Base-by-base conservation (phyloP, 2,888 invertebrate genomes). In the Ectobius pallidus region DNA sequence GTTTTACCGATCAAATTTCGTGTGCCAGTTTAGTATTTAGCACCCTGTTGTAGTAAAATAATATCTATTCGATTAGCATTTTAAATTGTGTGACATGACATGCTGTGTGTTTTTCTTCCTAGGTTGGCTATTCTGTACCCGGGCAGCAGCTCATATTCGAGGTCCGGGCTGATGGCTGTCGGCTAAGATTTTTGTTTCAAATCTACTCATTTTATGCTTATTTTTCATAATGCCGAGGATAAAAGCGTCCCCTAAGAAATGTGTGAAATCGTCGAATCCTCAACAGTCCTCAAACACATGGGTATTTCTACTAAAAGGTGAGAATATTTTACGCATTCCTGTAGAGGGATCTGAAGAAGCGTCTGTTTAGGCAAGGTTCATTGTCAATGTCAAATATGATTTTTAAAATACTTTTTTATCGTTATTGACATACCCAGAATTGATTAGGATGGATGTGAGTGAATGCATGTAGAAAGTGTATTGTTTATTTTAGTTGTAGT, bases 241-340 rank as follows among this genome's bases (percentile, higher is more conserved):
- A 78, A 88, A 85, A 84, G 85, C 83, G 80, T 87, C 85, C 69
- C 86, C 83, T 75, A 85, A 83, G 80, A 86, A 84, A 78, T 85
- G 82, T 79, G 83, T 84, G 77, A 86, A 85, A 82, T 81, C 84
- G 22, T 77, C 80, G 34, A 83, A 84, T 75, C 82, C 85, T 61
- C 87, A 87, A 80, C 86, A 88, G 72, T 85, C 88, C 55, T 86
- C 89, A 78, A 91, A 88, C 81, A 90, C 90, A 14, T 91, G 91
- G 91, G 84, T 90, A 78, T 86, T 91, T 79, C 82, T 91, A 72
- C 82, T 88, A 75, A 89, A 89, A 87, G 90, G 91, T 90, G 82
- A 81, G 77, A 73, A 72, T 74, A 71, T 71, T 71, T 58, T 72
- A 67, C 61, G 55, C 58, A 69, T 70, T 65, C 68, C 61, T 74